phyloP scores from a whole-genome alignment of 1,140 invertebrate species.

The Apis florea region DNA sequence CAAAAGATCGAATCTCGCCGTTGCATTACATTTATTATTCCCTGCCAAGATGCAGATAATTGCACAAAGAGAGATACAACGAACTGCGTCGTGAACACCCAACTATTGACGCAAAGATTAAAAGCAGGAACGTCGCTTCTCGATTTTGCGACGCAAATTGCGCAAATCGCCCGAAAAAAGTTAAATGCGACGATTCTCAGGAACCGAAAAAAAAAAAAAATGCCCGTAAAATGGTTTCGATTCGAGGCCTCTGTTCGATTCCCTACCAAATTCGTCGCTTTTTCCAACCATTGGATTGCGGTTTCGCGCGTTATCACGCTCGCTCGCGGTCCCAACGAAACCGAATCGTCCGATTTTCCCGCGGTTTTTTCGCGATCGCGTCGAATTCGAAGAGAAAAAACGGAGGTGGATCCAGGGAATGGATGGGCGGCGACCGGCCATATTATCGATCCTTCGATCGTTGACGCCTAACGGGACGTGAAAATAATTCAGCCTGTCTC shows the following conservation, averaged over 20 bases:
- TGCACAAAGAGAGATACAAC: neutral
- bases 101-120: neutral
- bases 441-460: constrained; percentile 42
- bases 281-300: neutral
- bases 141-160: no score
- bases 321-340: neutral
- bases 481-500: constrained; percentile 10
- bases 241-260: no score
- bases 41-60: no score
- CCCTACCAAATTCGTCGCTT: neutral
- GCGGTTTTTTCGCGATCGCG: neutral
- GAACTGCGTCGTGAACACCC: neutral
- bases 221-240: no score
- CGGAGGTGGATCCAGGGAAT: neutral
- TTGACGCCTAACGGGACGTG: constrained; percentile 48
- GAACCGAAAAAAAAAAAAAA: no score
- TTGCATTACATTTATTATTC: no score
- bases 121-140: no score
- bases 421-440: neutral
- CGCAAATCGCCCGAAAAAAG: no score
- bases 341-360: neutral
- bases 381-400: neutral
- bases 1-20: no score
- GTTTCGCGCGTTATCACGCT: constrained; percentile 24
- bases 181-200: no score